phyloP scores from a whole-genome alignment of 2,888 invertebrate species.

The Clistopyga incitator region DNA sequence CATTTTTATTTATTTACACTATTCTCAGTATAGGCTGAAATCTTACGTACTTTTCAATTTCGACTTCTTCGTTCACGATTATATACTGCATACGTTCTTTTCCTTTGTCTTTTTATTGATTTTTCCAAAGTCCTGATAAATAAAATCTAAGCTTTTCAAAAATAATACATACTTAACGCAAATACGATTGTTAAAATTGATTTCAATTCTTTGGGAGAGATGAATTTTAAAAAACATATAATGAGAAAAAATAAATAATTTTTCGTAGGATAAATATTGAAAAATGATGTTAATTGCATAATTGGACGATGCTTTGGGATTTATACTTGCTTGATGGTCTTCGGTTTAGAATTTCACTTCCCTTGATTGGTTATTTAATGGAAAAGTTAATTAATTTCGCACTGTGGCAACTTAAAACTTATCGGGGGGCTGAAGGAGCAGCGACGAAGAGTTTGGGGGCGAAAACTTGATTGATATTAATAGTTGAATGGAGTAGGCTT shows the following conservation, averaged over 20 bases:
- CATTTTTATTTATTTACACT: neutral
- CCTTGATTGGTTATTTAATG: neutral
- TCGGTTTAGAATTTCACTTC: neutral
- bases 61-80: neutral
- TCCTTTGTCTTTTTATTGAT: neutral
- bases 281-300: neutral
- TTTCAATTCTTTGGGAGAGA: neutral
- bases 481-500: neutral
- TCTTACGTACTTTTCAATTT: neutral
- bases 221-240: neutral
- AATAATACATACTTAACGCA: neutral
- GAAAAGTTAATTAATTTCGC: neutral
- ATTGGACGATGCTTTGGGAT: neutral
- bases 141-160: neutral
- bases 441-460: neutral
- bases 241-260: neutral
- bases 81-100: neutral
- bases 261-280: neutral
- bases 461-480: constrained; percentile 10
- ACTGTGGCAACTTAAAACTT: neutral
- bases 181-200: neutral
- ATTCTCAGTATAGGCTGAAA: neutral
- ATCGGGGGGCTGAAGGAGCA: neutral
- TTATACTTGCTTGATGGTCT: neutral
- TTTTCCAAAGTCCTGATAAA: neutral